These are phyloP conservation scores for Bos indicus DNA, from an alignment of 2,113 vertebrate species.

Conservation along the genomic window DNA sequence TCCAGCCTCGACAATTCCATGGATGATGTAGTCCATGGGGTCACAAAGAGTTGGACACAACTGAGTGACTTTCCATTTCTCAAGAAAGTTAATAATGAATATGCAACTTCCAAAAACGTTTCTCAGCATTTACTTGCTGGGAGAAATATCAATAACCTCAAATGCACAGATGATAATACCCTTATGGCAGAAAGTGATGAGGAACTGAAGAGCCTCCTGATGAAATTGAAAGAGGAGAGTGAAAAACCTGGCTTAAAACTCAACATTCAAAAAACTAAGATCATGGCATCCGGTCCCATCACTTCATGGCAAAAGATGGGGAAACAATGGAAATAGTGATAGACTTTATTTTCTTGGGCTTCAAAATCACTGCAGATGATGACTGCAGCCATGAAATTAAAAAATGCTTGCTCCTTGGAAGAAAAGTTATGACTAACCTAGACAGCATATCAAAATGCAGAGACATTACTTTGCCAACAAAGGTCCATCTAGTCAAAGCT, in stretches of 20 bases:
- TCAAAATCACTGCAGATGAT: not conserved
- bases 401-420: not conserved
- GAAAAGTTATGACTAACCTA: not conserved
- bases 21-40: not conserved
- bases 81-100: not conserved
- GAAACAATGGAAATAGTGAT: not conserved
- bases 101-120: not conserved
- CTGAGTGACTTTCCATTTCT: not conserved
- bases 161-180: not conserved
- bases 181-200: not conserved
- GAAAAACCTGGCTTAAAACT: not conserved
- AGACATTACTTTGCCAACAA: not conserved
- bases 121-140: not conserved
- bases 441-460: not conserved
- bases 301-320: not conserved
- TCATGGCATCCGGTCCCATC: not conserved
- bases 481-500: rapidly evolving
- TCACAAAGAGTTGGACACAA: not conserved
- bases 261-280: not conserved
- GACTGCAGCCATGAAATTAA: not conserved
- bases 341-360: not conserved
- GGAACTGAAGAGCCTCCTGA: not conserved
- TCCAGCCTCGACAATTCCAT: not conserved
- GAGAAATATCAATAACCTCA: not conserved
- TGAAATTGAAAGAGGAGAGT: not conserved